Base-by-base conservation (phyloP, 64 coral and sea anemone species). In the Stichodactyla mertensii region DNA sequence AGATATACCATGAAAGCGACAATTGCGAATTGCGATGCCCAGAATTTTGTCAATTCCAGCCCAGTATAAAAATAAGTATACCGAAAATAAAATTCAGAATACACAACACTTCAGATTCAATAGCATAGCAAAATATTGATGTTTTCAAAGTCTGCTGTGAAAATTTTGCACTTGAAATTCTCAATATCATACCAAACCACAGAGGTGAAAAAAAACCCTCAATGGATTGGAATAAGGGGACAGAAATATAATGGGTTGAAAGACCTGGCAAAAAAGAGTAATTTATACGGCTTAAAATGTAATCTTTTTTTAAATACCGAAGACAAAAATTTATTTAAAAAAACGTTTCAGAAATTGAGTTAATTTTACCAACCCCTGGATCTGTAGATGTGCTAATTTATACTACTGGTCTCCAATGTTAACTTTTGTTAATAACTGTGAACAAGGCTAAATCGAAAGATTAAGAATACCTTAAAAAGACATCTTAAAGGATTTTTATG, bases 131-230 rank as follows among this genome's bases (percentile, higher is more conserved):
- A 71, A 71, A 71, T 71, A 71, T 71, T 71, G 12, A 28, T 71
- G 24, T 31, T 71, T 71, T 71, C 11, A 71, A 71, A 28, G 6
- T 71, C 9, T 71, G 11, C 4, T 27, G 23, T 11, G 69, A 27
- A 74, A 74, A 31, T 74, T 74, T 74, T 31, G 69, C 69, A 74
- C 69, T 74, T 74, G 69, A 74, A 74, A 31, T 74, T 31, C 69
- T 74, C 5, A 74, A 31, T 31, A 74, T 71, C 2, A 20, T 26
- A 24, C n/a, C 27, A 26, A 31, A 74, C n/a, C 20, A 66, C 5
- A 66, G 62, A 66, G 10, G 10, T 1, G 69, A 31, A 4, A 74
- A 4, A 74, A 27, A 74, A 31, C 11, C 11, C 69, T 1, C 24
- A 23, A 74, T 19, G 11, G 1, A 28, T 23, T 11, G 10, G 12